Conservation (phyloP, 2,797 vertebrate species). For the Notolabrus celidotus region DNA sequence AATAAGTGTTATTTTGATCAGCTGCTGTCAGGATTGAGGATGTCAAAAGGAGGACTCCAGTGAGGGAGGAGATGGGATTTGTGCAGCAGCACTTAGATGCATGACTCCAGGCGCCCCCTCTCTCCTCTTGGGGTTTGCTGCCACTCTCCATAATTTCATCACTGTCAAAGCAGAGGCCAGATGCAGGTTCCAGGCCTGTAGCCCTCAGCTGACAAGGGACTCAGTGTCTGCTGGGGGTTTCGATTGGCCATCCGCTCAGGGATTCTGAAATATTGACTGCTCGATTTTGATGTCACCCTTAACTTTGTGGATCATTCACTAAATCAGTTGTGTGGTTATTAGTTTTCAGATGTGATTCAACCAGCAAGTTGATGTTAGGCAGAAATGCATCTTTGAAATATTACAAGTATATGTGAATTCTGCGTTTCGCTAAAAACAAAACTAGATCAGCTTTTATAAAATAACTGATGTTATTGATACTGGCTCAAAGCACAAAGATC, state of each 20-base stretch:
- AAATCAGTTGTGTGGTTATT: constrained; percentile 11
- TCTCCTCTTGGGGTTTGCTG: constrained; percentile 68
- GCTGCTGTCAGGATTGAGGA: constrained; percentile 70
- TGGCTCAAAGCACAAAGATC: constrained; percentile 22
- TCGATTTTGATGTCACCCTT: constrained; percentile 38
- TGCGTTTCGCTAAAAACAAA: constrained; percentile 3
- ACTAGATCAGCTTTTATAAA: no score
- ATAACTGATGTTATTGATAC: constrained; percentile 10
- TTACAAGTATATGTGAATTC: not conserved
- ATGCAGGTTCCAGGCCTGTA: constrained; percentile 69
- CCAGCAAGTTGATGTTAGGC: not conserved
- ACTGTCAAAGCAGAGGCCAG: constrained; percentile 76
- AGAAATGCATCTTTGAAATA: not conserved
- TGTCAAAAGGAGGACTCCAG: constrained; percentile 58
- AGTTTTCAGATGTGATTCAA: constrained; percentile 11
- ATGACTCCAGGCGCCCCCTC: constrained; percentile 71
- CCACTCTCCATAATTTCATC: constrained; percentile 83
- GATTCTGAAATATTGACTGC: constrained; percentile 54
- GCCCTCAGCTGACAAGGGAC: constrained; percentile 70
- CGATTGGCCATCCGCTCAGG: constrained; percentile 46
- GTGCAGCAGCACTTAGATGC: constrained; percentile 77
- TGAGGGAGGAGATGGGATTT: constrained; percentile 64
- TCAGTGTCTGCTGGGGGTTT: constrained; percentile 61
- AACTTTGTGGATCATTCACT: constrained; percentile 26
- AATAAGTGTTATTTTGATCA: constrained; percentile 81